Evolutionary conservation across 2,113 vertebrate species (phyloP), one percentile per base, ranked within the genome.

Genomic region (Rhineura floridana): DNA sequence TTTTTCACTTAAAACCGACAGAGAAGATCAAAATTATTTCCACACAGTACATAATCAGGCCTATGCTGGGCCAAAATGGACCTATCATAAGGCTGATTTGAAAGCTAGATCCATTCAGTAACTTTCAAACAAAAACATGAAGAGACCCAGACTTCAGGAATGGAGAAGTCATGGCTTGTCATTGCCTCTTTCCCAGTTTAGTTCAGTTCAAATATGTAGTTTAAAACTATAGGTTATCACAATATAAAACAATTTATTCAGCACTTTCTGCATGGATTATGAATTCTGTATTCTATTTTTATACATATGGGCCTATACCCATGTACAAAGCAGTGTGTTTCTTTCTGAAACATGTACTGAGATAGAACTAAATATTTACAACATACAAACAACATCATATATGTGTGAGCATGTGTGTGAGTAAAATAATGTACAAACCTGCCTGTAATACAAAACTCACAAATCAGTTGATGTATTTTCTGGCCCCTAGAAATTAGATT

Each of bases 11-110:
- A 50, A 87, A 82, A 42, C 81, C 81, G 76, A 11, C 50, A 9
- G 83, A 0, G 70, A 90, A 92, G 81, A 25, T 92, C 80, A 89
- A 93, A 44, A 87, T 52, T 70, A 28, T 48, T 90, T 67, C 17
- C 48, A 72, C 44, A 19, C 17, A 44, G 13, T 15, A 75, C 15
- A 77, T 63, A 65, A 39, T 52, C 44, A 77, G 5, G 15, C 11
- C 59, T 77, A 67, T 10, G 17, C 21, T 83, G 42, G 39, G 4
- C 30, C 55, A 48, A 83, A 46, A 65, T 65, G 55, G 21, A 62
- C 5, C 52, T 23, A 80, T 33, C 12, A 63, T 9, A 52, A 55
- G 10, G 36, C 39, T 76, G 13, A 65, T 65, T 83, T 42, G 63
- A 65, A 50, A 25, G 30, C 42, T 83, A 8, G 39, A 42, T 52